A percentile compares a stretch with the other conserved stretches of the same genome.
These are phyloP conservation scores for Apamea epomidion DNA, from an alignment of 2,888 invertebrate genomes.

Conservation along the genomic window DNA sequence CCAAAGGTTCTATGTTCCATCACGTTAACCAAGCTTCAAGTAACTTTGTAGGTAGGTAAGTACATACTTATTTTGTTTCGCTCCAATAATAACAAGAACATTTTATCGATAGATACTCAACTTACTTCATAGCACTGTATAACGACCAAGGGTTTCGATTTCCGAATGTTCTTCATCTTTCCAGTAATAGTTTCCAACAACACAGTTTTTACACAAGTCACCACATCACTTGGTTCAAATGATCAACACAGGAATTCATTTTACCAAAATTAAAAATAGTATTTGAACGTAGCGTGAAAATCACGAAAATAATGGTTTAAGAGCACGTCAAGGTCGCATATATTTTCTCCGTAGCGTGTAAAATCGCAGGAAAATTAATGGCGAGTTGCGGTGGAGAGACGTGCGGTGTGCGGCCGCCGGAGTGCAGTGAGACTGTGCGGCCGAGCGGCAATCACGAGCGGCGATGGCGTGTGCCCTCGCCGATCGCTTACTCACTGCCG, in stretches of 20 bases:
- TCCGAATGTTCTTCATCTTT: conserved; percentile 82
- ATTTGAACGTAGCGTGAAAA: conserved; percentile 70
- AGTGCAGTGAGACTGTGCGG: conserved; percentile 73
- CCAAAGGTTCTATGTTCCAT: conserved; percentile 17
- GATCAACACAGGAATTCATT: conserved; percentile 53
- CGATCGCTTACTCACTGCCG: conserved; percentile 71
- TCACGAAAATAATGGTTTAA: conserved; percentile 70
- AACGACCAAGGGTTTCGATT: conserved; percentile 89
- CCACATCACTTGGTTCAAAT: conserved; percentile 58
- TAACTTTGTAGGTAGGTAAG: conserved; percentile 34
- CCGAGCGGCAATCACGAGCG: conserved; percentile 68
- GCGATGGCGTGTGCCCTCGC: conserved; percentile 59
- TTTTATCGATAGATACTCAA: conserved; percentile 66
- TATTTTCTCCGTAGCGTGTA: conserved; percentile 80
- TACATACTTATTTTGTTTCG: conserved; percentile 69
- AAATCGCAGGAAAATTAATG: conserved; percentile 73
- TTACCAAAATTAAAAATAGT: conserved; percentile 58
- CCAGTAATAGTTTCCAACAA: conserved; percentile 21
- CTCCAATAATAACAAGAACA: conserved; percentile 71
- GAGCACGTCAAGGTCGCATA: conserved; percentile 83
- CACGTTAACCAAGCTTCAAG: conserved; percentile 27
- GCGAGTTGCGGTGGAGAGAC: conserved; percentile 52
- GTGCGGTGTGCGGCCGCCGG: conserved; percentile 63
- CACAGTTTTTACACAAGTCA: conserved; percentile 57
- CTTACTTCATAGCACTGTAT: conserved; percentile 92